These are phyloP conservation scores for Pentalonia nigronervosa DNA, from an alignment of 1,140 invertebrate species.

Conservation along the genomic window DNA sequence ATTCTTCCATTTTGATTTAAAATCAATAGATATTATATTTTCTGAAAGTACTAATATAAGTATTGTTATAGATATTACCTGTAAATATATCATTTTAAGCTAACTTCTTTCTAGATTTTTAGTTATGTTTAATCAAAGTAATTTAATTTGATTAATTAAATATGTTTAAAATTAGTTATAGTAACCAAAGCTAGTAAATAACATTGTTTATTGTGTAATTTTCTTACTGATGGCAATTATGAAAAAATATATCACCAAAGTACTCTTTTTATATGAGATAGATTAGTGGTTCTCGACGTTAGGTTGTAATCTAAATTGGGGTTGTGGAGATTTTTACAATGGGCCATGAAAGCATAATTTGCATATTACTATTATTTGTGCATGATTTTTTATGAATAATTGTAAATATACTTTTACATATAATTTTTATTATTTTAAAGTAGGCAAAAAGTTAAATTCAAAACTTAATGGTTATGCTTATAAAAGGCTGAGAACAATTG, in stretches of 20 bases:
- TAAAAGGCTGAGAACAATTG: background rate
- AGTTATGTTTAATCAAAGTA: background rate
- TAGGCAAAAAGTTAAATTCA: background rate
- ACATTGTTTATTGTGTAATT: background rate
- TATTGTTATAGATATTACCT: background rate
- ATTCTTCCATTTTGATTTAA: slow-evolving; percentile 46
- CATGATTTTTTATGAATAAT: background rate
- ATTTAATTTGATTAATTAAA: background rate
- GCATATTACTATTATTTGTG: background rate
- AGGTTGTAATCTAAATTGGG: background rate
- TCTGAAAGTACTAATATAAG: background rate
- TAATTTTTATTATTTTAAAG: background rate
- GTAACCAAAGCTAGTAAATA: slow-evolving; percentile 20
- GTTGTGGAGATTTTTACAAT: background rate
- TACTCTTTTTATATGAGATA: background rate
- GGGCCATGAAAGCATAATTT: background rate
- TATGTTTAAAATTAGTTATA: background rate
- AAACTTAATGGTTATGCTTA: background rate
- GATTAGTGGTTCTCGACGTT: background rate
- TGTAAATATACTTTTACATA: background rate
- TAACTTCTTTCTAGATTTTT: background rate
- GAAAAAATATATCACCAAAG: background rate
- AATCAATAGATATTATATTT: background rate
- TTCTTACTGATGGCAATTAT: background rate
- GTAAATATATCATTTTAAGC: slow-evolving; percentile 1